These are phyloP conservation scores for Tricholauxania praeusta DNA, from an alignment of 2,888 invertebrate species.

Conservation along the genomic window DNA sequence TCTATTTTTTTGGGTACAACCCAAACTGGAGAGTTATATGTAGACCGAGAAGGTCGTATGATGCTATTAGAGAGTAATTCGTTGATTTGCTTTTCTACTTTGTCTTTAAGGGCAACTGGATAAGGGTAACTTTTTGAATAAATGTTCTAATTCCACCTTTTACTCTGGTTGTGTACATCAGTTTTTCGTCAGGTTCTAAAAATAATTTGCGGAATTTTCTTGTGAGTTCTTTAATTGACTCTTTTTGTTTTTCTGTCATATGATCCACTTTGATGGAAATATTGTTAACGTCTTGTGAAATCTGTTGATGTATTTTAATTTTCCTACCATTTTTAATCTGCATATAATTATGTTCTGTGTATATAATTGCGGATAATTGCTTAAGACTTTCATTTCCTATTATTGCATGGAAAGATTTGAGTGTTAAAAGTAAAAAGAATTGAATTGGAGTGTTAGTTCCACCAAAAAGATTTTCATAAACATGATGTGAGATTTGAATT, in stretches of 20 bases:
- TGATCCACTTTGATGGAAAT: too few relatives aligned
- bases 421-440: too few relatives aligned
- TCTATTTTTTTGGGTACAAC: constrained; percentile 37
- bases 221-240: too few relatives aligned
- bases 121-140: constrained; percentile 34
- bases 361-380: constrained; percentile 2
- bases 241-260: too few relatives aligned
- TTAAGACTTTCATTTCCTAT: constrained; percentile 7
- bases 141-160: constrained; percentile 26
- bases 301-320: constrained; percentile 3
- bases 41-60: constrained; percentile 35
- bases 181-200: constrained; percentile 10
- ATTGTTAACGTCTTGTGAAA: background rate
- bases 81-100: constrained; percentile 28
- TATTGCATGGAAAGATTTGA: background rate
- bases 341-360: constrained; percentile 12
- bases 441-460: background rate
- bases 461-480: background rate
- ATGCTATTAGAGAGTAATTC: constrained; percentile 28
- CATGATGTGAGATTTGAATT: constrained; percentile 5
- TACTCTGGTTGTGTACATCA: constrained; percentile 25
- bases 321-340: background rate
- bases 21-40: constrained; percentile 39
- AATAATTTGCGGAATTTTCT: background rate
- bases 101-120: constrained; percentile 14